Base-by-base conservation (phyloP, 2,113 vertebrate genomes). In the Sakesphorus luctuosus region DNA sequence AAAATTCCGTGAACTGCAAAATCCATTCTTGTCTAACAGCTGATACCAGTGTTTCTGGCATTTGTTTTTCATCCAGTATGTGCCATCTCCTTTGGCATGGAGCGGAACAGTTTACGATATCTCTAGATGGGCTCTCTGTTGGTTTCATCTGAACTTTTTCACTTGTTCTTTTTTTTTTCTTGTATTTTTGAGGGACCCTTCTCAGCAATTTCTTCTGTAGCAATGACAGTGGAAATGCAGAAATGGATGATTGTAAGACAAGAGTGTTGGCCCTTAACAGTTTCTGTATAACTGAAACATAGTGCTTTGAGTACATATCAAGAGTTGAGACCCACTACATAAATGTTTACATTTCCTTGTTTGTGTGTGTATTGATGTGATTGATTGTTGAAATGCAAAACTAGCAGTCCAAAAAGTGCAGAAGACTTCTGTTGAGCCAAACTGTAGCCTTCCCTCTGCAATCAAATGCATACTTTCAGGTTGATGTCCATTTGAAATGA, bases 1-100 rank as follows among this genome's bases (percentile, higher is more conserved):
- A 94, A 92, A 84, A 80, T 86, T 93, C 59, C 59, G 31, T 84
- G 66, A 52, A 24, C 75, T 80, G 49, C 62, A 61, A 93, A 94
- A 87, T 86, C 23, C 1, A 0, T 81, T 88, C 83, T 84, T 89
- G 24, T 52, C 61, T 63, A 90, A 67, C 76, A 89, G 73, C 68
- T 96, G 89, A 46, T 80, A 78, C 50, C 23, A 71, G 75, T 53
- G 40, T 83, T 92, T 86, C 59, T 94, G 72, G 72, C 68, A 67
- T 84, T 93, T 84, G 29, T 84, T 94, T 90, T 61, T 88, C 47
- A 73, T 74, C 55, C 47, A 61, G 9, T 85, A 35, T 79, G 44
- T 78, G 35, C 90, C 46, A 66, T 80, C 85, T 90, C 59, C 35
- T 92, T 81, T 92, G 72, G 59, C 50, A 23, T 62, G 50, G 38